Percentiles rank a stretch among this genome's conserved stretches.
phyloP scores from a whole-genome alignment of 2,797 vertebrate species.

The Catostomus latipinnis region DNA sequence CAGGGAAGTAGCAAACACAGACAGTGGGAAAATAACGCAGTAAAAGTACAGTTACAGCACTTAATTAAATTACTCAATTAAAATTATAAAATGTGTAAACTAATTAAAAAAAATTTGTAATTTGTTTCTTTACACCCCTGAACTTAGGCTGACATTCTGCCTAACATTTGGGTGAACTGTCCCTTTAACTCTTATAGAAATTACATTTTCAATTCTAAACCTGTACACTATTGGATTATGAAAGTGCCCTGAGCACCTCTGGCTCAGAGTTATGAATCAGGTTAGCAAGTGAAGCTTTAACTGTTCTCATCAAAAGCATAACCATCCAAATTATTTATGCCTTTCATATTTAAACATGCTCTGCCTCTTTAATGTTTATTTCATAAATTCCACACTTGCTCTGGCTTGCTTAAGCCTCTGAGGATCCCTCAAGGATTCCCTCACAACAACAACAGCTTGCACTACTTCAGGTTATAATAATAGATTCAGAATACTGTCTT shows the following conservation, averaged over 20 bases:
- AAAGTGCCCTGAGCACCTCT: constrained; percentile 33
- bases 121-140: too few relatives aligned
- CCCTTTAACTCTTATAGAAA: constrained; percentile 6
- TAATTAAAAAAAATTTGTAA: too few relatives aligned
- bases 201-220: constrained; percentile 26
- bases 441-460: constrained; percentile 66
- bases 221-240: constrained; percentile 41
- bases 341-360: constrained; percentile 48
- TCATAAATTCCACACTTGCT: constrained; percentile 67
- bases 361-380: constrained; percentile 65
- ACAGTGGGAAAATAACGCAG: too few relatives aligned
- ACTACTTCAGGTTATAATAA: constrained; percentile 67
- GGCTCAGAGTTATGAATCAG: constrained; percentile 49
- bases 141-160: too few relatives aligned
- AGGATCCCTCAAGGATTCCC: constrained; percentile 58
- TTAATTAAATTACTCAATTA: too few relatives aligned
- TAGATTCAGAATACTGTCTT: constrained; percentile 68
- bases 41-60: too few relatives aligned
- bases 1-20: too few relatives aligned
- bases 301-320: constrained; percentile 53
- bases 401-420: constrained; percentile 41
- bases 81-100: too few relatives aligned
- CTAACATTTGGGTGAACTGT: not conserved
- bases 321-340: constrained; percentile 18
- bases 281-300: constrained; percentile 59